A percentile compares a stretch with the other conserved stretches of the same genome.
Evolutionary conservation across 2,888 invertebrate genomes (phyloP).

Genomic region (Glaucopsyche alexis): DNA sequence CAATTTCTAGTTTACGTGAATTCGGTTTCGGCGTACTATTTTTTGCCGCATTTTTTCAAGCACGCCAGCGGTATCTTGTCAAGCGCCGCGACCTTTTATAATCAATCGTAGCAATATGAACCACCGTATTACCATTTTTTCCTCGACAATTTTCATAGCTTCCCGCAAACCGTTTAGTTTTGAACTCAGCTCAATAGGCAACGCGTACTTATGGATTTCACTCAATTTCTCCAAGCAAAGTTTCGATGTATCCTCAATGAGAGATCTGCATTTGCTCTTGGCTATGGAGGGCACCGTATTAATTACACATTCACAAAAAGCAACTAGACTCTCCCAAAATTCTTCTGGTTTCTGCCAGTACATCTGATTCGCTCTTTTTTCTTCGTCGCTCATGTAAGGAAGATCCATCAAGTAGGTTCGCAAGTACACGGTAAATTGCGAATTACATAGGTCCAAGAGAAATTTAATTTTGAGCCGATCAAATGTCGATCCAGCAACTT

Average conservation of each 20-base stretch:
- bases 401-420: conserved; percentile 59
- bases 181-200: conserved; percentile 46
- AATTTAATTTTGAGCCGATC: conserved; percentile 56
- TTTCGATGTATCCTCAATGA: conserved; percentile 54
- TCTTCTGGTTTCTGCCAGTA: conserved; percentile 60
- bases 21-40: no score
- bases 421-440: conserved; percentile 53
- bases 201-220: conserved; percentile 48
- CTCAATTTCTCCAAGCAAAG: conserved; percentile 53
- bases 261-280: conserved; percentile 53
- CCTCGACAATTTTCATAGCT: conserved; percentile 38
- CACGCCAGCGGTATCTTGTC: no score
- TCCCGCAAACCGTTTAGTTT: conserved; percentile 50
- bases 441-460: conserved; percentile 58
- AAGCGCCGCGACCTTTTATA: no score
- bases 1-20: no score
- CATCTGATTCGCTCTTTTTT: conserved; percentile 44
- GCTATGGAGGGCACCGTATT: conserved; percentile 59
- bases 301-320: conserved; percentile 58
- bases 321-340: conserved; percentile 62
- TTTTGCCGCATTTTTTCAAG: no score
- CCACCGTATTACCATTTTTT: conserved; percentile 44
- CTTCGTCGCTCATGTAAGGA: conserved; percentile 45
- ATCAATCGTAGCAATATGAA: background rate
- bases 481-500: conserved; percentile 58